Percentiles rank a stretch among this genome's conserved stretches.
Evolutionary conservation across 2,113 vertebrate genomes (phyloP).

Genomic region (Carassius auratus): DNA sequence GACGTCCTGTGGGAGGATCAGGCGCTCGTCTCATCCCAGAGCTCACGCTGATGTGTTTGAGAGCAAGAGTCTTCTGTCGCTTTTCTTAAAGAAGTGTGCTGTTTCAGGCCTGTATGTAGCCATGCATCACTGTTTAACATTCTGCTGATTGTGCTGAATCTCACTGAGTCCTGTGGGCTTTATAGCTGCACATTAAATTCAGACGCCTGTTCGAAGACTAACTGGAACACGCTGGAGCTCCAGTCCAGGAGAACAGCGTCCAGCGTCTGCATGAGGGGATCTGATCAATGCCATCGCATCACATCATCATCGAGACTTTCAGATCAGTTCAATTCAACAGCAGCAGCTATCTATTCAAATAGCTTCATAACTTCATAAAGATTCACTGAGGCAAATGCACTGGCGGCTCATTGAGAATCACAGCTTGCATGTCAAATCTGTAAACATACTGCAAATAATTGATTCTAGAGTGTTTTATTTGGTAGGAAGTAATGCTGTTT

Average conservation of each 20-base stretch:
- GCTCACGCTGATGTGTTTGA: neutral
- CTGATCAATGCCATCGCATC: neutral
- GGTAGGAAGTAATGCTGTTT: neutral
- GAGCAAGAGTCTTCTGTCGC: neutral
- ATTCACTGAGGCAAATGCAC: too few relatives aligned
- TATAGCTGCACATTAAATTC: conserved; percentile 42
- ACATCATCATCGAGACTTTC: neutral
- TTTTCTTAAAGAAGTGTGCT: neutral
- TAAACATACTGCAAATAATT: neutral
- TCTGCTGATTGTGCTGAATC: conserved; percentile 40
- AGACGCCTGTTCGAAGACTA: conserved; percentile 38
- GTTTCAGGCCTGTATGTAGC: conserved; percentile 25
- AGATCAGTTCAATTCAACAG: neutral
- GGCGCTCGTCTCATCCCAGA: too few relatives aligned
- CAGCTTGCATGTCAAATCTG: neutral
- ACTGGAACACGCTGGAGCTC: neutral
- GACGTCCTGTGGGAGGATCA: too few relatives aligned
- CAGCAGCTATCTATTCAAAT: neutral
- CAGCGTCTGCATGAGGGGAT: neutral
- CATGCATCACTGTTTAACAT: conserved; percentile 25
- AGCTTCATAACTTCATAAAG: too few relatives aligned
- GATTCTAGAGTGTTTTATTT: neutral
- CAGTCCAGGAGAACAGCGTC: neutral
- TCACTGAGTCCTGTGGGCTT: conserved; percentile 47
- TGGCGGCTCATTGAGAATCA: too few relatives aligned